Base-by-base conservation (phyloP, 2,888 invertebrate genomes). In the Lepidochrysops patricia region DNA sequence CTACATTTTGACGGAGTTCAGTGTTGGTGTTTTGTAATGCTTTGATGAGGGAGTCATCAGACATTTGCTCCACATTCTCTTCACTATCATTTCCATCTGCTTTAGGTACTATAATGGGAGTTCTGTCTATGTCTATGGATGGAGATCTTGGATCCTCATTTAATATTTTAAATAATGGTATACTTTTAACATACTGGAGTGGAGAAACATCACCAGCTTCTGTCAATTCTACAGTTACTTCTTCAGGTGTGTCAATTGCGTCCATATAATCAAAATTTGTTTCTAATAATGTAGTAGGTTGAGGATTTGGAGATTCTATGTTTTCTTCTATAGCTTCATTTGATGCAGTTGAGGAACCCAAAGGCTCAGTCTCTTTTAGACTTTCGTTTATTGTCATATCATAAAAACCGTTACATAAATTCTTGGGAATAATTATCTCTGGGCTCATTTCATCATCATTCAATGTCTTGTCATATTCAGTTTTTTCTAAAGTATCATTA, bases 211-310 rank as follows among this genome's bases (percentile, higher is more conserved):
- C 43, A 19, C 54, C 19, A 13, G 13, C 7, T 37, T 32, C 12
- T 19, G 54, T 6, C 7, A 7, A n/a, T 19, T 62, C 64, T 15
- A 69, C 56, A 15, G 64, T 58, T 66, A 69, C 78, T 56, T 79
- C 76, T 66, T 76, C 74, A 63, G 70, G 73, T 9, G 80, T 75
- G 67, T 66, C 65, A 48, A 74, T 72, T 66, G 56, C 66, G 73
- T 91, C 91, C 32, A 90, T 73, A 79, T 82, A 92, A 68, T 92
- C 92, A 77, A 92, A 89, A 75, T 92, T 91, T 19, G 92, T 92
- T 80, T 92, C 92, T 63, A 92, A 74, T 35, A 92, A 74, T 48
- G 80, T 81, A 25, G 80, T 80, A 49, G 86, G 82, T 63, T 88
- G 88, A 49, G 77, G 76, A 23, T 25, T 58, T 1, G n/a, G 27